Evolutionary conservation across 2,888 invertebrate genomes (phyloP), one percentile per base, ranked within the genome.

Genomic region (Himalopsyche japonica): DNA sequence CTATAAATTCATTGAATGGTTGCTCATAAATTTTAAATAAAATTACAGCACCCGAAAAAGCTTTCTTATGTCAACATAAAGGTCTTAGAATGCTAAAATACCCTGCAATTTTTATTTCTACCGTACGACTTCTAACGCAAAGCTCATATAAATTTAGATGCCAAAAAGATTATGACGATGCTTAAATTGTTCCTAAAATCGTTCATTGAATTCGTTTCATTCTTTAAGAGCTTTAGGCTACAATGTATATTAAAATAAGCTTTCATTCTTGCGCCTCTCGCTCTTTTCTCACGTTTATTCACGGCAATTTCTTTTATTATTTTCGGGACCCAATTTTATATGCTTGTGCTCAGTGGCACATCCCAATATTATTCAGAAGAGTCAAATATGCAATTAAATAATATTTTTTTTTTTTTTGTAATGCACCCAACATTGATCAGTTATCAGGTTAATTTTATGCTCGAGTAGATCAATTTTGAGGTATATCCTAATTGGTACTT

Each of bases 291-390:
- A 57, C 57, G 57, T 57, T 57, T 57, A 57, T 57, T 57, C 57
- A 57, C 57, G 80, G 83, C 83, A 80, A 83, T 83, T 64, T 79
- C 80, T 76, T 83, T 83, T 80, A 57, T 57, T 64, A 80, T 83
- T 82, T 82, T 83, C 76, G 64, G 76, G 80, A 83, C 83, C 80
- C 80, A 57, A 57, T 57, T 57, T 57, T 57, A 57, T 57, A 57
- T 57, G 57, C 3, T 49, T 57, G 2, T 57, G 57, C 49, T 57
- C 57, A 57, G 57, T 57, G 57, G 57, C n/a, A 15, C 24, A 57
- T 57, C 24, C 57, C 7, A 57, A 0, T 3, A 57, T 57, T 57
- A 57, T 57, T 20, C 57, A 20, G 20, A 20, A 57, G 57, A 57
- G 57, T 20, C 43, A 43, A 43, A 43, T 43, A 43, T 15, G 4